A percentile compares a stretch with the other conserved stretches of the same genome.
These are phyloP conservation scores for Platycheirus albimanus DNA, from an alignment of 2,888 invertebrate species.

Conservation along the genomic window DNA sequence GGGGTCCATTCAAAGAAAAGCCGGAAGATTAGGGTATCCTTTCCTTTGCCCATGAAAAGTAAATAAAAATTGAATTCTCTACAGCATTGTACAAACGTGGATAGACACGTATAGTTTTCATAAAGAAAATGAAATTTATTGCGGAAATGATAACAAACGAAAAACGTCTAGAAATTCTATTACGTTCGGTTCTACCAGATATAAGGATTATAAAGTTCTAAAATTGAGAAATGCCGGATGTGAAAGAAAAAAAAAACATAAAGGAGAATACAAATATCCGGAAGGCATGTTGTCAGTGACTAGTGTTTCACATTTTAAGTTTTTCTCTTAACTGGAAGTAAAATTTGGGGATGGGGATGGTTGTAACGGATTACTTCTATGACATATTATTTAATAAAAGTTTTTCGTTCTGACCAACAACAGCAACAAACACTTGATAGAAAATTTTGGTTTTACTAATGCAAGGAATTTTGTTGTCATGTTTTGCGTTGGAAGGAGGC, in stretches of 20 bases:
- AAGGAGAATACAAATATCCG: conserved; percentile 66
- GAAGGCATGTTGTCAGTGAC: conserved; percentile 72
- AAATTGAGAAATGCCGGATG: conserved; percentile 66
- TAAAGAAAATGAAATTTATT: conserved; percentile 80
- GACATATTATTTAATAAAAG: conserved; percentile 69
- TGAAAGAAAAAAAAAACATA: conserved; percentile 37
- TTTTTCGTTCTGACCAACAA: conserved; percentile 39
- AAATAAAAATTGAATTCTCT: conserved; percentile 68
- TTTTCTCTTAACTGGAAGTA: conserved; percentile 33
- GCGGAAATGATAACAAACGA: conserved; percentile 81
- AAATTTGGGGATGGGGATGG: background rate
- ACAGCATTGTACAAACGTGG: conserved; percentile 38
- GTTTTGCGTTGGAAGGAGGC: conserved; percentile 36
- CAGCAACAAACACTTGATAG: conserved; percentile 17
- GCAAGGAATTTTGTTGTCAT: conserved; percentile 54
- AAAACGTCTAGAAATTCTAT: conserved; percentile 67
- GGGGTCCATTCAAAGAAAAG: conserved; percentile 45
- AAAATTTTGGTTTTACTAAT: conserved; percentile 47
- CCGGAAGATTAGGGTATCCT: conserved; percentile 61
- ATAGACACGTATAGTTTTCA: conserved; percentile 59
- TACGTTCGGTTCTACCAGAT: conserved; percentile 60
- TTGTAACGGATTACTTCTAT: conserved; percentile 44
- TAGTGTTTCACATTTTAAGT: conserved; percentile 70
- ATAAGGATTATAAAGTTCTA: conserved; percentile 66
- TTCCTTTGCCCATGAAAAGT: conserved; percentile 56